A percentile compares a stretch with the other conserved stretches of the same genome.
phyloP scores from a whole-genome alignment of 2,888 invertebrate species.

The Pyrrhosoma nymphula region DNA sequence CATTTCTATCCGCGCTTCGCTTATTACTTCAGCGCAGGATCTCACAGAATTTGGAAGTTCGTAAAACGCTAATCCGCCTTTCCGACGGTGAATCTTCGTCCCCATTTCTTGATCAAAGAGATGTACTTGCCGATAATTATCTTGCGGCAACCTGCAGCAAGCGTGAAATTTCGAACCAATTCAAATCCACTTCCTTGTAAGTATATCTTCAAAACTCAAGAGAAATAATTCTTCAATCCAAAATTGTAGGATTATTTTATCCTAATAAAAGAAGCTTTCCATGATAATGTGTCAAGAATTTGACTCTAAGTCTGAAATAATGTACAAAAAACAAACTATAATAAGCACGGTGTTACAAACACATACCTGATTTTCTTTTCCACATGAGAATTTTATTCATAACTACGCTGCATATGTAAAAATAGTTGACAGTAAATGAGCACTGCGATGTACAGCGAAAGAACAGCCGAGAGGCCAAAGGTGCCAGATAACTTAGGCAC shows the following conservation, averaged over 20 bases:
- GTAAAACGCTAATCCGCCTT: conserved; percentile 78
- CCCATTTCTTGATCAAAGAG: conserved; percentile 27
- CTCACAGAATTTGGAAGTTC: conserved; percentile 81
- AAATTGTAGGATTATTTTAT: too few relatives aligned
- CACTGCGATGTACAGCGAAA: neutral
- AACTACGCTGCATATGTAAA: neutral
- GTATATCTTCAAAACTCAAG: too few relatives aligned
- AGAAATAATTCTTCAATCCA: too few relatives aligned
- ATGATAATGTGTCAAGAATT: neutral
- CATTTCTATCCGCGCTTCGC: conserved; percentile 86
- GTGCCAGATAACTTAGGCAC: neutral
- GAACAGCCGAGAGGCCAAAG: neutral
- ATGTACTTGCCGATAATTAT: neutral
- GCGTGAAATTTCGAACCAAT: neutral
- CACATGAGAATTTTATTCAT: neutral
- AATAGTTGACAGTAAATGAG: neutral
- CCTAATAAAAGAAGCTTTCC: neutral
- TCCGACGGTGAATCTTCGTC: conserved; percentile 13
- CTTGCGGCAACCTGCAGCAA: neutral
- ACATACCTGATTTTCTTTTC: neutral
- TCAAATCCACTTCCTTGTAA: neutral
- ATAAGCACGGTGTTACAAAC: too few relatives aligned
- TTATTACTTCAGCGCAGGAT: conserved; percentile 90
- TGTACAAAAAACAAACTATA: too few relatives aligned
- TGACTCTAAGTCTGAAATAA: too few relatives aligned